A percentile compares a stretch with the other conserved stretches of the same genome.
Evolutionary conservation across 2,888 invertebrate species (phyloP).

Genomic region (Drosophila diplacantha): DNA sequence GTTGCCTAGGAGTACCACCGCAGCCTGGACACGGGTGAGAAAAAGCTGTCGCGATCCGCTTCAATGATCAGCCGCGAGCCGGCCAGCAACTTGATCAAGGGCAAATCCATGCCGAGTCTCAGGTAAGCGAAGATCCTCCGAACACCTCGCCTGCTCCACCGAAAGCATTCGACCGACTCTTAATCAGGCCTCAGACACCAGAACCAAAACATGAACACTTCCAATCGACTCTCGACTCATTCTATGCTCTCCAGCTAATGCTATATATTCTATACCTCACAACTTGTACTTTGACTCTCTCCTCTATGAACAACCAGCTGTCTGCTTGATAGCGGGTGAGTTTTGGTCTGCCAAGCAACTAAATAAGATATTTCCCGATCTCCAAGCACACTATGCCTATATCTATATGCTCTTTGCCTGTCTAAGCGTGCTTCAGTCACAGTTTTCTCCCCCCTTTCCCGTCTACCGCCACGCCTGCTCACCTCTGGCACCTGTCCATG

Average conservation of each 20-base stretch:
- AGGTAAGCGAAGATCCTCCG: slow-evolving; percentile 81
- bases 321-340: slow-evolving; percentile 79
- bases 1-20: slow-evolving; percentile 86
- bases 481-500: slow-evolving; percentile 32
- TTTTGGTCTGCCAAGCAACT: slow-evolving; percentile 51
- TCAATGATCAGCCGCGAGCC: slow-evolving; percentile 83
- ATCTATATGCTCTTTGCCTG: slow-evolving; percentile 4
- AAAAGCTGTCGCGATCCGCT: slow-evolving; percentile 85
- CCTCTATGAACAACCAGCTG: slow-evolving; percentile 75
- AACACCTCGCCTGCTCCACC: not conserved
- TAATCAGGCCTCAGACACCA: slow-evolving; percentile 37
- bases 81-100: slow-evolving; percentile 88
- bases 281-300: slow-evolving; percentile 41
- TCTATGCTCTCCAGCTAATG: slow-evolving; percentile 28
- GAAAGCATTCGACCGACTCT: slow-evolving; percentile 21
- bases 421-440: slow-evolving; percentile 3
- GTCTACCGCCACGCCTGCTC: slow-evolving; percentile 7
- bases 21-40: slow-evolving; percentile 89
- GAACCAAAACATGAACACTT: slow-evolving; percentile 22
- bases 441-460: not conserved
- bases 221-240: slow-evolving; percentile 24
- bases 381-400: slow-evolving; percentile 22
- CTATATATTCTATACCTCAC: slow-evolving; percentile 33
- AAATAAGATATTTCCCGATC: slow-evolving; percentile 13
- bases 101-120: slow-evolving; percentile 97